Conservation (phyloP, 1,140 invertebrate genomes). For the Eupristina koningsbergeri region DNA sequence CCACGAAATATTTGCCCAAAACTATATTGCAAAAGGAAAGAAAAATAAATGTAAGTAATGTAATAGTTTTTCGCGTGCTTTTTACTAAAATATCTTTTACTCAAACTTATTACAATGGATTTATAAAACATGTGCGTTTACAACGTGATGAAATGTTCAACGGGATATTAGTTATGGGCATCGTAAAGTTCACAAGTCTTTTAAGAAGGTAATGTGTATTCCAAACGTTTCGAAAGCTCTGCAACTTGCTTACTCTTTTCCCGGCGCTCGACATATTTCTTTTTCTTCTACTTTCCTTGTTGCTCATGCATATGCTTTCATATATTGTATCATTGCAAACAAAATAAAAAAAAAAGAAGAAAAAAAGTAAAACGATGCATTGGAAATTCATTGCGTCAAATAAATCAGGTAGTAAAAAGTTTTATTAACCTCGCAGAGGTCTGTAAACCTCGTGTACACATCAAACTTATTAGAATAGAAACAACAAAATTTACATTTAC, state of each 20-base stretch:
- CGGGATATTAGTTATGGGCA: constrained; percentile 20
- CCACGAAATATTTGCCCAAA: neutral
- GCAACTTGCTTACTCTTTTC: neutral
- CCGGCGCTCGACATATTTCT: neutral
- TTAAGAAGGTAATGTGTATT: constrained; percentile 44
- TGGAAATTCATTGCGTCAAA: constrained; percentile 30
- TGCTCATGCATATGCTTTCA: constrained; percentile 8
- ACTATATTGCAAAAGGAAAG: neutral
- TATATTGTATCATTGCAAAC: neutral
- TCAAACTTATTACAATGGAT: constrained; percentile 6
- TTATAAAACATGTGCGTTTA: neutral
- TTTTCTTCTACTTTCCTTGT: neutral
- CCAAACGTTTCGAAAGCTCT: neutral
- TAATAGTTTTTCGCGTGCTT: neutral
- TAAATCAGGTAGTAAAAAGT: constrained; percentile 32
- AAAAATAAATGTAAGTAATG: neutral
- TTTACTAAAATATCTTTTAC: neutral
- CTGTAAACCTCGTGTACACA: neutral
- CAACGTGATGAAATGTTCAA: neutral
- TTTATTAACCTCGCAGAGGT: constrained; percentile 11
- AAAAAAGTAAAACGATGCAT: constrained; percentile 34
- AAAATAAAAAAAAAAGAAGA: no score
- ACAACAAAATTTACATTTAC: constrained; percentile 33
- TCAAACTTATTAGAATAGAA: constrained; percentile 31
- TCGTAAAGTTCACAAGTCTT: neutral